Evolutionary conservation across 1,140 invertebrate genomes (phyloP).

Genomic region (Pseudobourletiella spinata): DNA sequence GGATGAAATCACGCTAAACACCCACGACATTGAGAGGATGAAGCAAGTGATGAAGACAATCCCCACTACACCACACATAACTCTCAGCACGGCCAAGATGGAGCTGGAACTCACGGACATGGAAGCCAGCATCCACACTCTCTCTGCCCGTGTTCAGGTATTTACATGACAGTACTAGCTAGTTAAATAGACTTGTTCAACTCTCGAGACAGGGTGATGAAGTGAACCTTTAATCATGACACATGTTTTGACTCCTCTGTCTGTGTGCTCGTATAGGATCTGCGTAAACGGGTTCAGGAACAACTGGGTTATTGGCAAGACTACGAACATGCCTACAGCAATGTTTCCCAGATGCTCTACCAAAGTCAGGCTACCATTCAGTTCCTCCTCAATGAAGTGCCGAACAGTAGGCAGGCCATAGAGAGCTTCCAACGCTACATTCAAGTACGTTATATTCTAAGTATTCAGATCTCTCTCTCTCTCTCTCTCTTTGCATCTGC

Average conservation of each 20-base stretch:
- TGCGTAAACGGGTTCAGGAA: slow-evolving; percentile 30
- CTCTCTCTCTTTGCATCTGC: too few species aligned
- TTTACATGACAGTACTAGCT: too few species aligned
- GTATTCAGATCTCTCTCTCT: too few species aligned
- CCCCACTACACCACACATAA: slow-evolving; percentile 22
- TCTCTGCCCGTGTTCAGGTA: slow-evolving; percentile 33
- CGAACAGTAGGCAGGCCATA: slow-evolving; percentile 15
- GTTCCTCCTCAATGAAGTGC: slow-evolving; percentile 20
- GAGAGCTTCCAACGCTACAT: slow-evolving; percentile 26
- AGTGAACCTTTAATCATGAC: too few species aligned
- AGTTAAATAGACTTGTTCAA: too few species aligned
- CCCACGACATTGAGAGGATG: slow-evolving; percentile 30
- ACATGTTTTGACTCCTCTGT: too few species aligned
- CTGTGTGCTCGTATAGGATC: slow-evolving; percentile 31
- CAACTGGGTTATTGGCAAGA: slow-evolving; percentile 32
- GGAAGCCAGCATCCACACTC: slow-evolving; percentile 33
- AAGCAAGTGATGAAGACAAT: slow-evolving; percentile 21
- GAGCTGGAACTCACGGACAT: slow-evolving; percentile 32
- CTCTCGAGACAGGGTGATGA: too few species aligned
- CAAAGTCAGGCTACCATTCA: slow-evolving; percentile 26
- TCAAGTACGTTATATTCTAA: slow-evolving; percentile 25
- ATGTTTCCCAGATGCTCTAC: slow-evolving; percentile 15
- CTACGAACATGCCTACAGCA: slow-evolving; percentile 27
- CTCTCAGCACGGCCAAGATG: slow-evolving; percentile 24
- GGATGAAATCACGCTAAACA: slow-evolving; percentile 28